Conservation (phyloP, 2,888 invertebrate species). For the Nysson spinosus region DNA sequence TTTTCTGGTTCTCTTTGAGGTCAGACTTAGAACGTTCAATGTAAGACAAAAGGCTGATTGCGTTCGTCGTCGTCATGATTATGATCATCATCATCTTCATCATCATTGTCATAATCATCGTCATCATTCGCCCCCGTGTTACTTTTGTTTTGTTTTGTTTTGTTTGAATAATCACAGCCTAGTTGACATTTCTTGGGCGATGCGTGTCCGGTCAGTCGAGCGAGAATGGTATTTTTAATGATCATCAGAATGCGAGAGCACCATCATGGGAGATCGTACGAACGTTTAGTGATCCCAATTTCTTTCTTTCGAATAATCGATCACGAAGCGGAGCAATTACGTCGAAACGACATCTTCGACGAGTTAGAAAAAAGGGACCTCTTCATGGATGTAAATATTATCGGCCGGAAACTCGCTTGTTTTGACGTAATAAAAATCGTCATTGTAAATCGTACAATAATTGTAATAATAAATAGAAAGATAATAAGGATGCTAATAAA, state of each 20-base stretch:
- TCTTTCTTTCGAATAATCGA: constrained; percentile 6
- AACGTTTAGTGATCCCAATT: constrained; percentile 16
- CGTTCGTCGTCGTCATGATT: constrained; percentile 26
- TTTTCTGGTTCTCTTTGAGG: neutral
- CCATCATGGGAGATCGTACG: constrained; percentile 30
- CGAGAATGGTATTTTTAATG: constrained; percentile 13
- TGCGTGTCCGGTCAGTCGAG: constrained; percentile 57
- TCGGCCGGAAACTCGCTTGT: constrained; percentile 55
- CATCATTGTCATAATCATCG: constrained; percentile 16
- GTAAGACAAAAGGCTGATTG: constrained; percentile 11
- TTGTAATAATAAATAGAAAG: constrained; percentile 19
- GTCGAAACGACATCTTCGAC: constrained; percentile 25
- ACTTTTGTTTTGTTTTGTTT: constrained; percentile 39
- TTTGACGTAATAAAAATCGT: constrained; percentile 40
- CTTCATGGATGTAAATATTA: constrained; percentile 39
- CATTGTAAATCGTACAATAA: constrained; percentile 35
- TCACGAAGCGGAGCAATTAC: constrained; percentile 24
- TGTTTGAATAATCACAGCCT: constrained; percentile 83
- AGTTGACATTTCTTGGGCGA: constrained; percentile 85
- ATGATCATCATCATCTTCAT: constrained; percentile 3
- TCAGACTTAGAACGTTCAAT: neutral
- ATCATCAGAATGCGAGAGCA: constrained; percentile 10
- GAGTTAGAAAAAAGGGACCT: constrained; percentile 38
- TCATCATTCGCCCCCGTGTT: constrained; percentile 8
- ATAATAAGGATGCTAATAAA: constrained; percentile 47